A percentile compares a stretch with the other conserved stretches of the same genome.
phyloP scores from a whole-genome alignment of 2,113 vertebrate species.

The Amblyornis subalaris region DNA sequence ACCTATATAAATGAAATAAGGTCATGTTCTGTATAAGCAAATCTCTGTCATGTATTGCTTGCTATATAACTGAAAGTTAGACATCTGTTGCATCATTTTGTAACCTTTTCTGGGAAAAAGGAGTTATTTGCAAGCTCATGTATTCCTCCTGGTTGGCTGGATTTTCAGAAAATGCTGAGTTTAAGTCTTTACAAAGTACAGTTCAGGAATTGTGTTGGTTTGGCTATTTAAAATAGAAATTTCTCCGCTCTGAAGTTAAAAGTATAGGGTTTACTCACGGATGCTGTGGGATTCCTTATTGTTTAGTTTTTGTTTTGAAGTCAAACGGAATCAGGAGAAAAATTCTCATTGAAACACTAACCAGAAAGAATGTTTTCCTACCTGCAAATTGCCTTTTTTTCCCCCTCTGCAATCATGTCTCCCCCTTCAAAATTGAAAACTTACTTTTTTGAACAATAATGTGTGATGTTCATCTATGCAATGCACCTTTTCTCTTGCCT shows the following conservation, averaged over 20 bases:
- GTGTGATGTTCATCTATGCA: background rate
- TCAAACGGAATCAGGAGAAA: background rate
- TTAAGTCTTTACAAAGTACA: background rate
- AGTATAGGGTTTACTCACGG: background rate
- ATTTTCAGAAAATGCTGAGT: background rate
- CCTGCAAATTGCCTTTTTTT: background rate
- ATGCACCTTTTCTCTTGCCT: background rate
- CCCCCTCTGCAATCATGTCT: rapidly evolving
- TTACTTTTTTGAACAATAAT: background rate
- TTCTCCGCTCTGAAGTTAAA: background rate
- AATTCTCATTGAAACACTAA: background rate
- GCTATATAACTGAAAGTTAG: background rate
- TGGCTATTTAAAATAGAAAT: conserved; percentile 2
- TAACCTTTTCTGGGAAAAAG: background rate
- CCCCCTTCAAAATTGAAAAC: background rate
- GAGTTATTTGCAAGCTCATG: background rate
- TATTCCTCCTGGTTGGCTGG: background rate
- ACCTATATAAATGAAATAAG: background rate
- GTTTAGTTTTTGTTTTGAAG: background rate
- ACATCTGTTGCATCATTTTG: background rate
- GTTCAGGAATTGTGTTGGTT: background rate
- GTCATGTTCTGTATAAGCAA: background rate
- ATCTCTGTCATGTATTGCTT: background rate
- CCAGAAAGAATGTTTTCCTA: background rate
- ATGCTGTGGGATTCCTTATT: background rate